Evolutionary conservation across 2,113 vertebrate genomes (phyloP).

Genomic region (Delphinapterus leucas): DNA sequence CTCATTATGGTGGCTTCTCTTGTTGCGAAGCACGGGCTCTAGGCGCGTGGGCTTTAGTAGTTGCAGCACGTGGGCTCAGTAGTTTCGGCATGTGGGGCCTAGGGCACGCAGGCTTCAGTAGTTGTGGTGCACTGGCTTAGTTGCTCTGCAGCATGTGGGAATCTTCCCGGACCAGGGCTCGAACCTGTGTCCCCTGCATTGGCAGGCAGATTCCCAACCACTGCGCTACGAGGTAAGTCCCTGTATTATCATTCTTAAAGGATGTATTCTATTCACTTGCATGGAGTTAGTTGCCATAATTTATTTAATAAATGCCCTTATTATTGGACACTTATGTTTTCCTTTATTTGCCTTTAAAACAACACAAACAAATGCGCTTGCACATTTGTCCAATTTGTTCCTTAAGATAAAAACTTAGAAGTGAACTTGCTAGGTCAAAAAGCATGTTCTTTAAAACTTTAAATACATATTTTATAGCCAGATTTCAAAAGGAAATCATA

Average conservation of each 20-base stretch:
- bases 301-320: constrained; percentile 20
- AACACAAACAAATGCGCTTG: not conserved
- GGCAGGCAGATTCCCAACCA: too few relatives aligned
- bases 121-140: too few relatives aligned
- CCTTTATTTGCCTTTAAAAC: constrained; percentile 42
- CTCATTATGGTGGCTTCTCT: too few relatives aligned
- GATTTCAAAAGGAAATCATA: constrained; percentile 33
- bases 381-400: not conserved
- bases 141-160: too few relatives aligned
- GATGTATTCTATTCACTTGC: constrained; percentile 5
- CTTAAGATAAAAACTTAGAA: constrained; percentile 38
- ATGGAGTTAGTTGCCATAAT: not conserved
- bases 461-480: constrained; percentile 5
- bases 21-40: too few relatives aligned
- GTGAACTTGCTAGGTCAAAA: constrained; percentile 33
- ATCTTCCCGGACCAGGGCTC: too few relatives aligned
- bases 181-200: too few relatives aligned
- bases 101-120: too few relatives aligned
- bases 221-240: not conserved
- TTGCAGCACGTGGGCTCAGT: too few relatives aligned
- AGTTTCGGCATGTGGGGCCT: too few relatives aligned
- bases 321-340: not conserved
- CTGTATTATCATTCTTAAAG: not conserved
- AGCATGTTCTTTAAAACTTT: constrained; percentile 17
- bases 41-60: too few relatives aligned